Conservation (phyloP, 2,888 invertebrate species). For the Amiota minor region DNA sequence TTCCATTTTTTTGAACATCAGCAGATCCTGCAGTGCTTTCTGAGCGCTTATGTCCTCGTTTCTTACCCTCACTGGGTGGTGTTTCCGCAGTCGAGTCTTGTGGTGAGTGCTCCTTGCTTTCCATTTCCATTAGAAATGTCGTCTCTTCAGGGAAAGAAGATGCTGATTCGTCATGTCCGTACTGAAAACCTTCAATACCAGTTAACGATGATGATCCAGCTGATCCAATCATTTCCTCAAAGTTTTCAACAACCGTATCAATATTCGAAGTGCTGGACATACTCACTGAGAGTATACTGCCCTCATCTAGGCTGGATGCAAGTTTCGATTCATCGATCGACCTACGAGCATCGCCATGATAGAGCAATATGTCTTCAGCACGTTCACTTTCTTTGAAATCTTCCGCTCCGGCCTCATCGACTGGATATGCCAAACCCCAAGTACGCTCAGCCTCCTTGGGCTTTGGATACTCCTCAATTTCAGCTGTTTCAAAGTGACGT, state of each 20-base stretch:
- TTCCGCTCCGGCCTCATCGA: slow-evolving; percentile 66
- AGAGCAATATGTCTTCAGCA: slow-evolving; percentile 64
- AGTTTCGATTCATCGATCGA: slow-evolving; percentile 74
- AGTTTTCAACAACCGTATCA: slow-evolving; percentile 73
- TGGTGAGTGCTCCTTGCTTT: slow-evolving; percentile 61
- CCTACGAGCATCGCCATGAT: slow-evolving; percentile 60
- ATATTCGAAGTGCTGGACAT: slow-evolving; percentile 77
- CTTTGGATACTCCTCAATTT: slow-evolving; percentile 57
- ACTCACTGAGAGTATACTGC: slow-evolving; percentile 77
- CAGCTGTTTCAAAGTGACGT: slow-evolving; percentile 56
- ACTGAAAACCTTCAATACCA: slow-evolving; percentile 69
- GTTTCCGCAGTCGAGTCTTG: slow-evolving; percentile 57
- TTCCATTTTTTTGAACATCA: slow-evolving; percentile 59
- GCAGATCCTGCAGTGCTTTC: slow-evolving; percentile 74
- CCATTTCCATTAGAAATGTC: slow-evolving; percentile 63
- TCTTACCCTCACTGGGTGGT: slow-evolving; percentile 61
- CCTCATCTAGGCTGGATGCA: slow-evolving; percentile 77
- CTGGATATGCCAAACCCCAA: slow-evolving; percentile 66
- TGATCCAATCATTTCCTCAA: slow-evolving; percentile 70
- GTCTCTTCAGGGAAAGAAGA: slow-evolving; percentile 63
- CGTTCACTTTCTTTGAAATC: slow-evolving; percentile 58
- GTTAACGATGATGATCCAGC: slow-evolving; percentile 71
- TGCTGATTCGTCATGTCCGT: slow-evolving; percentile 58
- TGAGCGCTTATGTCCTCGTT: slow-evolving; percentile 76
- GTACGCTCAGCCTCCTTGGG: slow-evolving; percentile 61